Evolutionary conservation across 2,113 vertebrate species (phyloP).

Genomic region (Corythornis vintsioides): DNA sequence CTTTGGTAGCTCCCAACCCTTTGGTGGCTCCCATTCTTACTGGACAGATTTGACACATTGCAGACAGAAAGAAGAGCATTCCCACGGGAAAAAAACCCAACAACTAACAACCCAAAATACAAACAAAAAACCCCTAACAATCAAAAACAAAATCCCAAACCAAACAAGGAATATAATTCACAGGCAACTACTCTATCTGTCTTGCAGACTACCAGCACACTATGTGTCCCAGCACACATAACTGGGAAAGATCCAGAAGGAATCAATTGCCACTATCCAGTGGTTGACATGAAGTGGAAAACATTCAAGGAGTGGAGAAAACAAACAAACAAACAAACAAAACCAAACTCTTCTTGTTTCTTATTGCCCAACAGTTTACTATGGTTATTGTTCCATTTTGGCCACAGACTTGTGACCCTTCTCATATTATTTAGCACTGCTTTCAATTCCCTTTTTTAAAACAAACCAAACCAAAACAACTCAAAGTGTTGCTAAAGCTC

Average conservation of each 20-base stretch:
- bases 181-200: not conserved
- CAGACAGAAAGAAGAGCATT: not conserved
- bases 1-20: not conserved
- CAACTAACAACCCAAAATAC: too few relatives aligned
- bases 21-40: not conserved
- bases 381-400: conserved; percentile 68
- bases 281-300: conserved; percentile 68
- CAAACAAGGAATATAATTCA: not conserved
- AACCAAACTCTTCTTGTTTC: conserved; percentile 25
- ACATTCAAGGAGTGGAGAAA: conserved; percentile 61
- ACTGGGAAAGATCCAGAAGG: conserved; percentile 62
- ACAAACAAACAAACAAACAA: conserved; percentile 37
- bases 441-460: conserved; percentile 60
- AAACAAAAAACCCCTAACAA: too few relatives aligned
- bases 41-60: not conserved
- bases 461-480: conserved; percentile 56
- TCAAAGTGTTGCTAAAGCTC: conserved; percentile 53
- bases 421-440: conserved; percentile 59
- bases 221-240: not conserved
- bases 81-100: not conserved
- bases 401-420: conserved; percentile 55
- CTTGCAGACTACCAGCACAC: not conserved
- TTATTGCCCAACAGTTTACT: conserved; percentile 68
- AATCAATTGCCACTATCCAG: conserved; percentile 59
- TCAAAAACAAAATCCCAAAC: too few relatives aligned